Evolutionary conservation across 1,140 invertebrate genomes (phyloP).

Genomic region (Drosophila repleta): DNA sequence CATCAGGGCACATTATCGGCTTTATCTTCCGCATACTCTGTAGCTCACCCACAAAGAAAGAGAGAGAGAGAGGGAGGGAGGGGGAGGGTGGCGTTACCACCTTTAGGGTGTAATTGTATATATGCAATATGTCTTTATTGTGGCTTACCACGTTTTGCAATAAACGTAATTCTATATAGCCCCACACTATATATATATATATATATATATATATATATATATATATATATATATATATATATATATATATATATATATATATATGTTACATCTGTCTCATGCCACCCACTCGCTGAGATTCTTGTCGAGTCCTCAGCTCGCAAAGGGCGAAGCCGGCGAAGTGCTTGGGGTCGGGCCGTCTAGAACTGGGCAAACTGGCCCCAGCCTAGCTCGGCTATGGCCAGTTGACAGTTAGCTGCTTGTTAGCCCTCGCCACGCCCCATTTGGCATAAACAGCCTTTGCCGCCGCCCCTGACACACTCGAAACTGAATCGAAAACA

Average conservation of each 20-base stretch:
- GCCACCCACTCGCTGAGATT: constrained; percentile 25
- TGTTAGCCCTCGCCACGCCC: constrained; percentile 39
- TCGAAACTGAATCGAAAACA: constrained; percentile 35
- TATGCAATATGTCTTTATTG: constrained; percentile 55
- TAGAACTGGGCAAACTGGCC: constrained; percentile 51
- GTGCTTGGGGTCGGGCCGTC: constrained; percentile 48
- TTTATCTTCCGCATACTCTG: constrained; percentile 11
- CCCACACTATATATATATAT: background rate
- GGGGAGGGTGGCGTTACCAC: background rate
- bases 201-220: constrained; percentile 1
- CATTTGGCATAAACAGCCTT: constrained; percentile 33
- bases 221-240: constrained; percentile 7
- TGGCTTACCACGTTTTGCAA: constrained; percentile 80
- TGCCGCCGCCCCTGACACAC: background rate
- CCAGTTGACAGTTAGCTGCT: background rate
- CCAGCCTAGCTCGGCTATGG: too few species aligned
- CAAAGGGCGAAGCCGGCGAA: constrained; percentile 66
- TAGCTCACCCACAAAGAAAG: background rate
- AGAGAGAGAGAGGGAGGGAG: background rate
- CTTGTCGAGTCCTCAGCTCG: constrained; percentile 55
- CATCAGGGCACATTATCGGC: background rate
- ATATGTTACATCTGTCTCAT: constrained; percentile 17
- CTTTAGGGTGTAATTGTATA: constrained; percentile 28
- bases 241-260: background rate
- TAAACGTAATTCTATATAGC: constrained; percentile 78